Conservation (phyloP, 2,797 vertebrate genomes). For the Leptatherina wallacei region DNA sequence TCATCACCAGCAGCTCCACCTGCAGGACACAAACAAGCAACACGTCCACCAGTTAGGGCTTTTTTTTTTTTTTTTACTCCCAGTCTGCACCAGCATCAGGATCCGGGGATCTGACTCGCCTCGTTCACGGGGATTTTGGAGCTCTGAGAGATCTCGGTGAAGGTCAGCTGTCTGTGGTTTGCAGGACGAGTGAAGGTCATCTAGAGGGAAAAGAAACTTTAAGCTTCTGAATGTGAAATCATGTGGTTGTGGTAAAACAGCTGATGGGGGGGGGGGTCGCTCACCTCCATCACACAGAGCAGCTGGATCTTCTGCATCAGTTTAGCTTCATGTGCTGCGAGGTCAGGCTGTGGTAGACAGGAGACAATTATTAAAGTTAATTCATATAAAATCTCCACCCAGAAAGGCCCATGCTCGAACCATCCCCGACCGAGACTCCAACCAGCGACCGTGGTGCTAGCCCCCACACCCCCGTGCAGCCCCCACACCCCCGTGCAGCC, state of each 20-base stretch:
- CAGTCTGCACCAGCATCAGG: neutral
- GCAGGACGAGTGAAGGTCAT: constrained; percentile 99
- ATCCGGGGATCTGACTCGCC: constrained; percentile 72
- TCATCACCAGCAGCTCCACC: constrained; percentile 99
- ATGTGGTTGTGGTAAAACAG: too few species aligned
- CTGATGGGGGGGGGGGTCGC: neutral
- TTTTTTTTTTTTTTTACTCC: neutral
- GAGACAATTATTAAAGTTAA: neutral
- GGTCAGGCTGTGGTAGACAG: constrained; percentile 86
- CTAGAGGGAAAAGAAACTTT: constrained; percentile 66
- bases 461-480: too few species aligned
- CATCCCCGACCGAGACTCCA: too few species aligned
- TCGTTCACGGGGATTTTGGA: constrained; percentile 93
- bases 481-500: too few species aligned
- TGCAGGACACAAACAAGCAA: constrained; percentile 52
- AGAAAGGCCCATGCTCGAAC: too few species aligned
- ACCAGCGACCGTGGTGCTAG: too few species aligned
- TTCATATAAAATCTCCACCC: too few species aligned
- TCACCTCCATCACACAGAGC: constrained; percentile 97
- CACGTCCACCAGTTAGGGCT: too few species aligned
- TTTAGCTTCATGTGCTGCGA: constrained; percentile 92
- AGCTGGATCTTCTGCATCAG: constrained; percentile 97
- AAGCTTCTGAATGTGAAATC: too few species aligned
- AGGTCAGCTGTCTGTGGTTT: constrained; percentile 95
- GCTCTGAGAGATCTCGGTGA: constrained; percentile 93